These are phyloP conservation scores for Coreius guichenoti DNA, from an alignment of 2,797 vertebrate genomes.

Conservation along the genomic window DNA sequence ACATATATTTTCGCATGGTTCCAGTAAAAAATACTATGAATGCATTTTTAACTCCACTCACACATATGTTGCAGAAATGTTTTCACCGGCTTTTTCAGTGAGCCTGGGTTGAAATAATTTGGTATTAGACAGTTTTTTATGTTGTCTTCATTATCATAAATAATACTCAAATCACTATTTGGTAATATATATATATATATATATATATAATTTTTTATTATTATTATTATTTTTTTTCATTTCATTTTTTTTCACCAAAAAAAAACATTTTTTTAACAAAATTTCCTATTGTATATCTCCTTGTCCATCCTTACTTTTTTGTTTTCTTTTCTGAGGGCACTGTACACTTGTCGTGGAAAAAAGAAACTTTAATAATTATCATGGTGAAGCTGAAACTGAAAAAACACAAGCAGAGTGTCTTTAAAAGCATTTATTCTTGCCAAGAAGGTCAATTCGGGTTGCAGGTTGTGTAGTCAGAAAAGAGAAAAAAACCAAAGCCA, in stretches of 20 bases:
- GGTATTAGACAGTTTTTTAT: background rate
- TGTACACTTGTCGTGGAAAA: background rate
- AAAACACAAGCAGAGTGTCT: no score
- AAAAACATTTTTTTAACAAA: background rate
- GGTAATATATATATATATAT: background rate
- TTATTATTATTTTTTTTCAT: no score
- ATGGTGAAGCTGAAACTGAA: no score
- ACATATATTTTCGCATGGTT: background rate
- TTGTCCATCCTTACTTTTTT: constrained; percentile 12
- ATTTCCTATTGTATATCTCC: constrained; percentile 46
- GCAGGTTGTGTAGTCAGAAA: no score
- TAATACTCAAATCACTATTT: background rate
- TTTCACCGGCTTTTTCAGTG: background rate
- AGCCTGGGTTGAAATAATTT: background rate
- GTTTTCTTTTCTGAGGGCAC: constrained; percentile 19
- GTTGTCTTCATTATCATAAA: background rate
- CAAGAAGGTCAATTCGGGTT: no score
- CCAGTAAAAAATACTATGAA: background rate
- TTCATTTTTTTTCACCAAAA: background rate
- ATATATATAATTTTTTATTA: no score
- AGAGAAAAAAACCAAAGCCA: no score
- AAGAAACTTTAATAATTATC: no score
- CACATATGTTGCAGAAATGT: background rate
- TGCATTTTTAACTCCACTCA: background rate
- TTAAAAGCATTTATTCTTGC: no score